These are phyloP conservation scores for Sus scrofa DNA, from an alignment of 2,113 vertebrate species.

Conservation along the genomic window T2T-Sscrofa CM000817.6:70010001-70010500, in stretches of 20 bases:
- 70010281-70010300: neutral
- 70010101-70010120: rapidly evolving
- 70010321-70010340: rapidly evolving
- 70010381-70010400: neutral
- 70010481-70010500: neutral
- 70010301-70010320: neutral
- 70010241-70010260: neutral
- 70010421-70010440: too few relatives aligned
- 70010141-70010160: rapidly evolving
- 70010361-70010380: neutral
- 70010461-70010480: neutral
- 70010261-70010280: neutral
- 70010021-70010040: rapidly evolving
- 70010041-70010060: neutral
- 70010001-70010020: too few relatives aligned
- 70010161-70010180: neutral
- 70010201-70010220: rapidly evolving
- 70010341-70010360: neutral
- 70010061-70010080: neutral
- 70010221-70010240: neutral
- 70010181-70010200: neutral
- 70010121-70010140: rapidly evolving
- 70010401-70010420: rapidly evolving
- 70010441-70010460: neutral
- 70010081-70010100: neutral